A percentile compares a stretch with the other conserved stretches of the same genome.
Evolutionary conservation across 1,140 invertebrate species (phyloP).

Genomic region (Diorhabda elongata): DNA sequence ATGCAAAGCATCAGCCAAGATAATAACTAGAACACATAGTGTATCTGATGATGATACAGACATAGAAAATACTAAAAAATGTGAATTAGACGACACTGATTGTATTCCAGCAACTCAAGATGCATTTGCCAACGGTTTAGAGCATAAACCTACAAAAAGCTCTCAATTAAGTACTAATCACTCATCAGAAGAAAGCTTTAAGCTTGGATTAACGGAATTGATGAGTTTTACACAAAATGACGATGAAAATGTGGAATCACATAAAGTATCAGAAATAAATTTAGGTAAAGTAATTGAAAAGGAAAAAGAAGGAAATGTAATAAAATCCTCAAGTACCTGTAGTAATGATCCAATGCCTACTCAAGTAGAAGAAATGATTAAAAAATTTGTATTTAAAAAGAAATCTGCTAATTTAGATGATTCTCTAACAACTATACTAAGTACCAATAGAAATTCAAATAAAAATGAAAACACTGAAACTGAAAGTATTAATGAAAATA

Average conservation of each 20-base stretch:
- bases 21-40: background rate
- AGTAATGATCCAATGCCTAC: background rate
- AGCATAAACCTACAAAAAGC: constrained; percentile 10
- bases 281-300: background rate
- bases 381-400: background rate
- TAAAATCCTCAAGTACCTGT: background rate
- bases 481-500: constrained; percentile 7
- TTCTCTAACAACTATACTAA: too few relatives aligned
- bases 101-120: constrained; percentile 31
- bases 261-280: background rate
- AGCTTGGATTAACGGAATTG: constrained; percentile 30
- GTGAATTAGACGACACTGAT: constrained; percentile 27
- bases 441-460: background rate
- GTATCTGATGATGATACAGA: constrained; percentile 5
- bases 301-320: background rate
- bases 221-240: constrained; percentile 5
- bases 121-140: constrained; percentile 11
- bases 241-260: constrained; percentile 17
- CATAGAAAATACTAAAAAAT: constrained; percentile 12
- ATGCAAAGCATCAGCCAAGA: background rate
- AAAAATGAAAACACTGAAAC: background rate
- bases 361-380: background rate
- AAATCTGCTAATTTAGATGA: constrained; percentile 12
- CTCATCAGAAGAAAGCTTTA: constrained; percentile 28
- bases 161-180: constrained; percentile 15